A percentile compares a stretch with the other conserved stretches of the same genome.
These are phyloP conservation scores for Aspiorhynchus laticeps DNA, from an alignment of 2,113 vertebrate species.

Conservation along the genomic window DNA sequence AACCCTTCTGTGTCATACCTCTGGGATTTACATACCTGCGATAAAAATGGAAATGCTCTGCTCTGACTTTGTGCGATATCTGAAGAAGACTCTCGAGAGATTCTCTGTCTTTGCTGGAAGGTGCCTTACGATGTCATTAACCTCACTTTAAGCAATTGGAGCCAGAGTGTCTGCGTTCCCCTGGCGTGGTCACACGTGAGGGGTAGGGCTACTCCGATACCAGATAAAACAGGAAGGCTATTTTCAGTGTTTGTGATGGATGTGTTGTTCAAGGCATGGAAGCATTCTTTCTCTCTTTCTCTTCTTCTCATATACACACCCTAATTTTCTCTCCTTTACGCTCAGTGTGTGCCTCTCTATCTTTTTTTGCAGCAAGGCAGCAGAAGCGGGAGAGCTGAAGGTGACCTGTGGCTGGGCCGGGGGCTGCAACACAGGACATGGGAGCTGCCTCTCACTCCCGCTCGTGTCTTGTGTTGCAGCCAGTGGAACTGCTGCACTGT, in stretches of 20 bases:
- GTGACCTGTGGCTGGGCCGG: conserved; percentile 73
- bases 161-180: conserved; percentile 56
- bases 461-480: conserved; percentile 88
- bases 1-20: conserved; percentile 2
- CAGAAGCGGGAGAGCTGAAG: conserved; percentile 61
- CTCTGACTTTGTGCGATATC: conserved; percentile 45
- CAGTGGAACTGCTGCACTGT: conserved; percentile 74
- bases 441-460: conserved; percentile 73
- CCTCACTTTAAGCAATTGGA: conserved; percentile 72
- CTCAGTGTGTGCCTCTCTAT: conserved; percentile 53
- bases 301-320: conserved; percentile 25
- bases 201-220: conserved; percentile 45
- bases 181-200: conserved; percentile 52
- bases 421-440: conserved; percentile 86
- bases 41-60: conserved; percentile 51
- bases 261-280: conserved; percentile 57
- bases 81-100: conserved; percentile 49
- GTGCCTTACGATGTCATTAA: conserved; percentile 69
- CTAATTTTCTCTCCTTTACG: background rate
- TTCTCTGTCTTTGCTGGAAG: conserved; percentile 53
- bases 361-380: conserved; percentile 58
- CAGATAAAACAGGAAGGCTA: conserved; percentile 62
- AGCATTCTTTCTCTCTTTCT: conserved; percentile 33
- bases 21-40: conserved; percentile 38
- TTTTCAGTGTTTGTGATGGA: conserved; percentile 72